Conservation (phyloP, 2,888 invertebrate genomes). For the Pecten maximus region DNA sequence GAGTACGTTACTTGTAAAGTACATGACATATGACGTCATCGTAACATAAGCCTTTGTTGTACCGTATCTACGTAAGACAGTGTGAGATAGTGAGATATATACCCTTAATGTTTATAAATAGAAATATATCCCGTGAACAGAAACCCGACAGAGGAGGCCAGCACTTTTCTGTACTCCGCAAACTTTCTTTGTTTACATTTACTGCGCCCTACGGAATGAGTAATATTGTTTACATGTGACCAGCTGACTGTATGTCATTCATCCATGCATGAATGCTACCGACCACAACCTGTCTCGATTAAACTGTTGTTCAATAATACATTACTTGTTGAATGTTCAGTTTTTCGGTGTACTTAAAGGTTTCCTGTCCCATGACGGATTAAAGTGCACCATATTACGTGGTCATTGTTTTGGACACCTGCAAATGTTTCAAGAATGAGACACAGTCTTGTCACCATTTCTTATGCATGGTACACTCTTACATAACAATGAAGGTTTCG, state of each 20-base stretch:
- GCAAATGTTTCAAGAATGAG: too few species aligned
- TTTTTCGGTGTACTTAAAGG: background rate
- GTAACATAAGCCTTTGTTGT: background rate
- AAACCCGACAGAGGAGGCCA: too few species aligned
- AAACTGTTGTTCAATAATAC: background rate
- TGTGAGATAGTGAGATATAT: background rate
- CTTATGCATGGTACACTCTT: too few species aligned
- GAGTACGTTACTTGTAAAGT: too few species aligned
- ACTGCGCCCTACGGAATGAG: background rate
- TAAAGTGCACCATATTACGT: background rate
- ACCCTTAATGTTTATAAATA: background rate
- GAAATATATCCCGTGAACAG: background rate
- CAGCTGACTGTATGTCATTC: slow-evolving; percentile 1
- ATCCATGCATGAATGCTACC: background rate
- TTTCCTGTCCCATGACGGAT: background rate
- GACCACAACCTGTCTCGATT: background rate
- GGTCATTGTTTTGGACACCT: background rate
- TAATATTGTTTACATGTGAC: background rate
- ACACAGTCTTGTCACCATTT: too few species aligned
- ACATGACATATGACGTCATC: background rate
- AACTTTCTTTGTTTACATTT: background rate
- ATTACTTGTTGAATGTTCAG: background rate
- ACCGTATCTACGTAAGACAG: background rate
- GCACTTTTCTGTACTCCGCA: background rate
- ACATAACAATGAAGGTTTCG: too few species aligned